Conservation (phyloP, 2,797 vertebrate genomes). For the Hypotaenidia philippensis region DNA sequence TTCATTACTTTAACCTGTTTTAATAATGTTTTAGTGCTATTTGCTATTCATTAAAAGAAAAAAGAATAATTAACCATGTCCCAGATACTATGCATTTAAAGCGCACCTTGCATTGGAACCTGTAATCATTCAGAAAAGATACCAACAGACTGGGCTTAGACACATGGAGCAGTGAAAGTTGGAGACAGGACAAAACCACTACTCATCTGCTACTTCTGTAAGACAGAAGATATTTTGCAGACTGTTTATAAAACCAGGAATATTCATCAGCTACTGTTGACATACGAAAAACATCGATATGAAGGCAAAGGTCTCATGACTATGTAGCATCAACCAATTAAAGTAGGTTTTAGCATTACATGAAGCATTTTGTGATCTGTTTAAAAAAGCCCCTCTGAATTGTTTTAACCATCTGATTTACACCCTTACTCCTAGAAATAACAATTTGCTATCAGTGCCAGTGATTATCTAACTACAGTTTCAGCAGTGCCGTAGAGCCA, state of each 20-base stretch:
- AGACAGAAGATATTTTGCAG: background rate
- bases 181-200: background rate
- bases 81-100: background rate
- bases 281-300: background rate
- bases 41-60: background rate
- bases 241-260: background rate
- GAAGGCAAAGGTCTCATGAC: background rate
- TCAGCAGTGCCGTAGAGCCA: background rate
- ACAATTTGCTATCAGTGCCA: constrained; percentile 39
- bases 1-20: background rate
- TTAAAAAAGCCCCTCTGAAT: background rate
- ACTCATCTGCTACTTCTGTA: background rate
- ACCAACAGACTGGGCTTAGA: background rate
- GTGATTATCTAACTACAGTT: constrained; percentile 43
- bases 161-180: background rate
- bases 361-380: constrained; percentile 21
- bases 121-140: background rate
- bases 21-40: background rate
- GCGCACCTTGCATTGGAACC: background rate
- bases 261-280: background rate
- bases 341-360: constrained; percentile 8
- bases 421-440: constrained; percentile 57
- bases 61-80: background rate
- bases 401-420: constrained; percentile 54
- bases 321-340: background rate